Conservation (phyloP, 2,888 invertebrate species). For the Chironomus tentans region DNA sequence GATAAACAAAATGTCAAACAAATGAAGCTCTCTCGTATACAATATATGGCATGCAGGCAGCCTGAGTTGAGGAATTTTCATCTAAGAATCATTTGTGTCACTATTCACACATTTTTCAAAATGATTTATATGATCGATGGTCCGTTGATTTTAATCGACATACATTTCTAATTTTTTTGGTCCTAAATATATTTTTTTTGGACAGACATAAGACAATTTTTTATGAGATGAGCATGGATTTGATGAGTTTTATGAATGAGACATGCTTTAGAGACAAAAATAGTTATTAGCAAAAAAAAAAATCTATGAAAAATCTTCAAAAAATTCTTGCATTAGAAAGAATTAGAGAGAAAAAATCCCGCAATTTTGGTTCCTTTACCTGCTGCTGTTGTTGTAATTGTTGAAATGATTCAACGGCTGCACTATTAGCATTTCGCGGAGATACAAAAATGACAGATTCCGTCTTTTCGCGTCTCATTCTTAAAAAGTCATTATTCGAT, state of each 20-base stretch:
- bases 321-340: neutral
- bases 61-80: no score
- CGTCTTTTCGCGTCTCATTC: conserved; percentile 77
- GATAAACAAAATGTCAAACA: neutral
- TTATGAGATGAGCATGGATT: no score
- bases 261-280: conserved; percentile 27
- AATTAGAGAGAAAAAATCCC: neutral
- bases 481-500: conserved; percentile 44
- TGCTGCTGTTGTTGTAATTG: conserved; percentile 40
- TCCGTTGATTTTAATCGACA: no score
- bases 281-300: neutral
- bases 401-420: conserved; percentile 44
- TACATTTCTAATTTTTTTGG: no score
- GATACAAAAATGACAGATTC: conserved; percentile 73
- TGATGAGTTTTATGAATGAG: neutral
- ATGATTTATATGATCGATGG: no score
- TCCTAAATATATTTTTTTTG: no score
- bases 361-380: conserved; percentile 32
- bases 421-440: conserved; percentile 45
- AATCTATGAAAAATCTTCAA: conserved; percentile 8
- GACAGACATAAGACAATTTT: no score
- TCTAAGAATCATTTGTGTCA: no score
- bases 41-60: no score
- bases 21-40: no score
- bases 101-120: no score